Evolutionary conservation across 1,140 invertebrate genomes (phyloP).

Genomic region (Calephelis nemesis): DNA sequence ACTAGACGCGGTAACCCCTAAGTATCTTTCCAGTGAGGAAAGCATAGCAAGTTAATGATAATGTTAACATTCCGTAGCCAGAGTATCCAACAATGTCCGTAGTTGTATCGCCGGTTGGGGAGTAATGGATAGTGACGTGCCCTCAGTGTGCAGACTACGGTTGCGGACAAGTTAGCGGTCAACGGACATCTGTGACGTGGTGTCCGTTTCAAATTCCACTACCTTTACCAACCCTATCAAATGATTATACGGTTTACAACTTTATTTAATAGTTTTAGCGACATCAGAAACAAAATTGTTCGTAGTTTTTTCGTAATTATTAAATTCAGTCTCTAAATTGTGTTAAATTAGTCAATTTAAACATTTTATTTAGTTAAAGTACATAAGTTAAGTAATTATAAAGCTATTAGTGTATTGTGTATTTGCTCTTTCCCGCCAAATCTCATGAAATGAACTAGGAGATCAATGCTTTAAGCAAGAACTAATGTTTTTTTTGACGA

Average conservation of each 20-base stretch:
- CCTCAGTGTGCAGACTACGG: constrained; percentile 26
- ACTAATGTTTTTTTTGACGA: too few species aligned
- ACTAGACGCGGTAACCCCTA: too few species aligned
- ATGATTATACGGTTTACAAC: background rate
- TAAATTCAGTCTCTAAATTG: too few species aligned
- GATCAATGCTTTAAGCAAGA: too few species aligned
- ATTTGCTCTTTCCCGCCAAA: too few species aligned
- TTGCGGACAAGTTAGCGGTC: constrained; percentile 36
- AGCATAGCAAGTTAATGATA: constrained; percentile 25
- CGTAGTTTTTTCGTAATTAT: too few species aligned
- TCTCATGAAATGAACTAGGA: too few species aligned
- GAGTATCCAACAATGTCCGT: constrained; percentile 33
- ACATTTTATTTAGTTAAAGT: too few species aligned
- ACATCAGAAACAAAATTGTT: too few species aligned
- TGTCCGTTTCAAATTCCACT: constrained; percentile 27
- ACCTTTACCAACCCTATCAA: background rate
- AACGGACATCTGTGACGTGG: constrained; percentile 30
- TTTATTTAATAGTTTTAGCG: background rate
- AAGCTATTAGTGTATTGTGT: too few species aligned
- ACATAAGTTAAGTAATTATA: too few species aligned
- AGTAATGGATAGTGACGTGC: constrained; percentile 31
- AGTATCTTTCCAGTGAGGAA: constrained; percentile 17
- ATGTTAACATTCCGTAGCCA: constrained; percentile 22
- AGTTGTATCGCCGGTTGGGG: constrained; percentile 10
- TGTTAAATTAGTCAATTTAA: too few species aligned